Conservation (phyloP, 1,140 invertebrate species). For the Melipona quadrifasciata region DNA sequence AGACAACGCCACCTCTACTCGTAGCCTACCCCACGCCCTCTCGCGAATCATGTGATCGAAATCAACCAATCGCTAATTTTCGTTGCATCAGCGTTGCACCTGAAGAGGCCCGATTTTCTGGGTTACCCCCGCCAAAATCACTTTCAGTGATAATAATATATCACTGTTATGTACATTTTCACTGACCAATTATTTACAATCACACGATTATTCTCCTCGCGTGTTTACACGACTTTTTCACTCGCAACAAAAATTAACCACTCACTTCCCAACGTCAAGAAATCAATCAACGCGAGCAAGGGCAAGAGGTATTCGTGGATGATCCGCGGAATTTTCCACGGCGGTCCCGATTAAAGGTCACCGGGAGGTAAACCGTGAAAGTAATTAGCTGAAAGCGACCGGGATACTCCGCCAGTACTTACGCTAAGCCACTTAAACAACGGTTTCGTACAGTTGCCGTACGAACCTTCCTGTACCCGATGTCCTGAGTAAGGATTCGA, state of each 20-base stretch:
- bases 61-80: no score
- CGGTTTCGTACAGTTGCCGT: conserved; percentile 50
- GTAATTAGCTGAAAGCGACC: conserved; percentile 57
- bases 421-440: conserved; percentile 68
- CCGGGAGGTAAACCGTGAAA: not conserved
- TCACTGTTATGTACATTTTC: no score
- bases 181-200: no score
- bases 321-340: not conserved
- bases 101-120: no score
- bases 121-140: no score
- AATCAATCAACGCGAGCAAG: not conserved
- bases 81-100: no score
- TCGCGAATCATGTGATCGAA: no score
- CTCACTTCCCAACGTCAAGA: no score
- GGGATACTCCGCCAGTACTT: conserved; percentile 58
- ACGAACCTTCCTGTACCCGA: conserved; percentile 35
- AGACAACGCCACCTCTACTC: no score
- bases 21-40: no score
- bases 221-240: not conserved
- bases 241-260: not conserved
- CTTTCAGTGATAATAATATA: no score
- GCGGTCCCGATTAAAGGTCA: conserved; percentile 30
- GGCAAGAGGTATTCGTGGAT: not conserved
- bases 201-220: no score
- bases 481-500: conserved; percentile 50